Evolutionary conservation across 2,113 vertebrate genomes (phyloP).

Genomic region (Antennarius striatus): DNA sequence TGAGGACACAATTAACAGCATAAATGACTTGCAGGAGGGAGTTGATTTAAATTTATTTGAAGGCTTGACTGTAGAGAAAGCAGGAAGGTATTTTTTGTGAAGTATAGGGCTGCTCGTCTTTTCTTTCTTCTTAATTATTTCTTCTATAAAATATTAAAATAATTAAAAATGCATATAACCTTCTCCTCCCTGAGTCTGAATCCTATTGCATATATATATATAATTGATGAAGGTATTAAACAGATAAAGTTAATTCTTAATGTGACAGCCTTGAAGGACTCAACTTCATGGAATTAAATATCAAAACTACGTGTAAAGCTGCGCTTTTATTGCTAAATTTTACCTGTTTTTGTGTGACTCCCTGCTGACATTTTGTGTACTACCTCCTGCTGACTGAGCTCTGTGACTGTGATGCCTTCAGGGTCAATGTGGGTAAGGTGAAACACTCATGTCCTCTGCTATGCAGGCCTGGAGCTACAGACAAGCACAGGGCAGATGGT

Average conservation of each 20-base stretch:
- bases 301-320: neutral
- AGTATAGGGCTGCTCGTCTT: too few relatives aligned
- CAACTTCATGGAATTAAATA: neutral
- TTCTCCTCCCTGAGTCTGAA: too few relatives aligned
- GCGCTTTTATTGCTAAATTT: neutral
- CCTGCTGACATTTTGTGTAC: conserved; percentile 1
- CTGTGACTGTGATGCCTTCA: conserved; percentile 46
- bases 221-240: too few relatives aligned
- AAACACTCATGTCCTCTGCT: conserved; percentile 49
- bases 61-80: neutral
- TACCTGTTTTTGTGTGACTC: neutral
- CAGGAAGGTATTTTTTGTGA: too few relatives aligned
- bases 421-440: conserved; percentile 21
- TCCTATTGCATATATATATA: too few relatives aligned
- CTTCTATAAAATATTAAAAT: neutral
- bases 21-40: neutral
- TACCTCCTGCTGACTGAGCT: conserved; percentile 46
- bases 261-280: too few relatives aligned
- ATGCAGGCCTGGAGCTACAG: conserved; percentile 49
- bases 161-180: neutral
- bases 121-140: neutral
- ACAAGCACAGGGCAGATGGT: conserved; percentile 71
- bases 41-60: neutral
- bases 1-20: conserved; percentile 4
- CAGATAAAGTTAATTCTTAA: too few relatives aligned